Conservation (phyloP, 2,888 invertebrate genomes). For the Polyommatus icarus region DNA sequence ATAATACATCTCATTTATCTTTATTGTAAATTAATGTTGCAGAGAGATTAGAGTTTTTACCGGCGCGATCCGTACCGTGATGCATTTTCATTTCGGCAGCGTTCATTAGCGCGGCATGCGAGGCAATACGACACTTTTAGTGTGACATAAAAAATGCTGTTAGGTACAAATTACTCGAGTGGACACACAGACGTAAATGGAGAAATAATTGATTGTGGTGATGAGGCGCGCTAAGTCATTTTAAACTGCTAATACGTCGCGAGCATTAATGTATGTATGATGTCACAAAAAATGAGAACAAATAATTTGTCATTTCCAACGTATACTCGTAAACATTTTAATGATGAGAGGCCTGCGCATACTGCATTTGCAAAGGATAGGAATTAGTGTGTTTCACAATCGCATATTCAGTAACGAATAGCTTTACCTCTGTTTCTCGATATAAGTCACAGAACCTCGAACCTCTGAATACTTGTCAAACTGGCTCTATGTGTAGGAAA, state of each 20-base stretch:
- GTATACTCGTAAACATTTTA: conserved; percentile 45
- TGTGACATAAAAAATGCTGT: conserved; percentile 52
- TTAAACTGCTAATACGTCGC: conserved; percentile 51
- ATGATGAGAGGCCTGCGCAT: conserved; percentile 1
- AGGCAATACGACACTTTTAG: conserved; percentile 27
- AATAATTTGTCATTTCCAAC: conserved; percentile 45
- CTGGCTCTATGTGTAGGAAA: no score
- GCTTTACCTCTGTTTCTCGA: no score
- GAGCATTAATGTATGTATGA: conserved; percentile 53
- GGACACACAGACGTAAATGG: conserved; percentile 53
- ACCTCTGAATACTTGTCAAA: no score
- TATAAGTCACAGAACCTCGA: no score
- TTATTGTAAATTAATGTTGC: neutral
- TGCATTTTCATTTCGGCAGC: conserved; percentile 21
- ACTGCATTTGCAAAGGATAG: neutral
- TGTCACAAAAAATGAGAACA: conserved; percentile 60
- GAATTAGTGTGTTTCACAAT: no score
- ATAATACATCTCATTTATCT: neutral
- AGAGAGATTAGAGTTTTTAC: neutral
- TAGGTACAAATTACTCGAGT: conserved; percentile 57
- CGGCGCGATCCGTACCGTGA: neutral
- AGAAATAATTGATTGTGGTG: conserved; percentile 70
- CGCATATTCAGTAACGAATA: no score
- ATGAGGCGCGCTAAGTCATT: conserved; percentile 59
- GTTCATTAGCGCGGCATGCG: conserved; percentile 13